Percentiles rank a stretch among this genome's conserved stretches.
These are phyloP conservation scores for Paramormyrops kingsleyae DNA, from an alignment of 2,113 vertebrate species.

Conservation along the genomic window DNA sequence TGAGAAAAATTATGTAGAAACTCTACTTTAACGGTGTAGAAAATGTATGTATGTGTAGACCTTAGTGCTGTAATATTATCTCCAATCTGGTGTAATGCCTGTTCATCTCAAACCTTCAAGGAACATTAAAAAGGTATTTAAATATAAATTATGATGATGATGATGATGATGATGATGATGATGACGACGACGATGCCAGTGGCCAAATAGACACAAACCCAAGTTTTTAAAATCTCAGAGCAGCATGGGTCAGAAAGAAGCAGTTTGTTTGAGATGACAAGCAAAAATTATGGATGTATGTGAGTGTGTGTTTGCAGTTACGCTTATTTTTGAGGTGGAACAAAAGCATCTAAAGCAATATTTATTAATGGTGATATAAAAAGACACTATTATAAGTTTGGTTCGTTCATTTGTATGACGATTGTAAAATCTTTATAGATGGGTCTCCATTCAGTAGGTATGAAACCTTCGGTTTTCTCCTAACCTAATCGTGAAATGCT, in stretches of 20 bases:
- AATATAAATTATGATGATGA: conserved; percentile 20
- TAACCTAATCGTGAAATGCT: background rate
- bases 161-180: conserved; percentile 14
- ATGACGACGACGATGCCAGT: background rate
- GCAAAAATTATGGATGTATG: background rate
- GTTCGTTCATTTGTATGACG: background rate
- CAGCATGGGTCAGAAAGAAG: background rate
- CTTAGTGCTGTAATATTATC: conserved; percentile 22
- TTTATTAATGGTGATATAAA: background rate
- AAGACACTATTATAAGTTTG: background rate
- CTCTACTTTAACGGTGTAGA: conserved; percentile 20
- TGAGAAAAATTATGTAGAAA: conserved; percentile 14
- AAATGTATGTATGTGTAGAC: conserved; percentile 26
- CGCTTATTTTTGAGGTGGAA: background rate
- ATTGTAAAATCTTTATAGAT: background rate
- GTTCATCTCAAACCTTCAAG: conserved; percentile 24
- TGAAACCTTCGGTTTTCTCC: background rate
- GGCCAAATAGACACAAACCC: background rate
- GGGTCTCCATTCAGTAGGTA: background rate
- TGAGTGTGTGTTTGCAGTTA: background rate
- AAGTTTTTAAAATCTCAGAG: conserved; percentile 15
- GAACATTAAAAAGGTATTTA: conserved; percentile 4
- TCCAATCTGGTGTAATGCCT: conserved; percentile 29
- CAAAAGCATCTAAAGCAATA: background rate
- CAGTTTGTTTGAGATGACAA: background rate